phyloP scores from a whole-genome alignment of 2,113 vertebrate genomes.

The Cichladusa arquata region DNA sequence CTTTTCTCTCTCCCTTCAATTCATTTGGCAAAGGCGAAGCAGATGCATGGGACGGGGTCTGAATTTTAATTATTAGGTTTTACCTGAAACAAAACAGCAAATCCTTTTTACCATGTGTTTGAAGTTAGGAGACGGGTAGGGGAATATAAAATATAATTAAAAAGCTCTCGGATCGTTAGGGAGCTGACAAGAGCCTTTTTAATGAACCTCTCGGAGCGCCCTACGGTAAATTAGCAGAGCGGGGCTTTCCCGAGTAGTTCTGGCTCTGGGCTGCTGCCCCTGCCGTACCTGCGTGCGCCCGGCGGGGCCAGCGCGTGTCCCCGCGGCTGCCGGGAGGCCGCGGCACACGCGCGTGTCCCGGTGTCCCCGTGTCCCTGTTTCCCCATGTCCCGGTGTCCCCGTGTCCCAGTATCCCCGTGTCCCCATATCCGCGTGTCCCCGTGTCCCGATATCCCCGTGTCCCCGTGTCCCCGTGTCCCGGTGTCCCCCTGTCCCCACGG shows the following conservation, averaged over 20 bases:
- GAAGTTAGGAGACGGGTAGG: slow-evolving; percentile 63
- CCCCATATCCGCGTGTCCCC: too few species aligned
- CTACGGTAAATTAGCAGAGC: slow-evolving; percentile 16
- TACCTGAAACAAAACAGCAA: slow-evolving; percentile 78
- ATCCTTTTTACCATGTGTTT: slow-evolving; percentile 69
- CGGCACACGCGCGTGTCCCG: neutral
- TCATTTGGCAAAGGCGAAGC: slow-evolving; percentile 86
- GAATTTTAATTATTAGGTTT: slow-evolving; percentile 89
- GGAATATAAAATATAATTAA: slow-evolving; percentile 73
- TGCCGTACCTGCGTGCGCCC: slow-evolving; percentile 27
- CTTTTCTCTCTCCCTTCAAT: slow-evolving; percentile 87
- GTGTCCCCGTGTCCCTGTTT: too few species aligned
- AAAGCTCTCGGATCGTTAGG: slow-evolving; percentile 67
- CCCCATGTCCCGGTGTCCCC: too few species aligned
- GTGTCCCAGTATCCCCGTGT: too few species aligned
- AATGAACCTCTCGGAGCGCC: slow-evolving; percentile 59
- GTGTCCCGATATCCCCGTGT: too few species aligned
- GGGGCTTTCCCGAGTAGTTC: neutral
- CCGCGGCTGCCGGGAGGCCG: neutral
- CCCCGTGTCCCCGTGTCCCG: too few species aligned
- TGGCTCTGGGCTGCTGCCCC: neutral
- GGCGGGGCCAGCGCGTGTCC: neutral
- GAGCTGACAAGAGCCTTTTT: slow-evolving; percentile 58
- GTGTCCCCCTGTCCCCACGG: neutral
- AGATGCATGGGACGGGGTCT: slow-evolving; percentile 89